A percentile compares a stretch with the other conserved stretches of the same genome.
These are phyloP conservation scores for Pristis pectinata DNA, from an alignment of 2,797 vertebrate genomes.

Conservation along the genomic window DNA sequence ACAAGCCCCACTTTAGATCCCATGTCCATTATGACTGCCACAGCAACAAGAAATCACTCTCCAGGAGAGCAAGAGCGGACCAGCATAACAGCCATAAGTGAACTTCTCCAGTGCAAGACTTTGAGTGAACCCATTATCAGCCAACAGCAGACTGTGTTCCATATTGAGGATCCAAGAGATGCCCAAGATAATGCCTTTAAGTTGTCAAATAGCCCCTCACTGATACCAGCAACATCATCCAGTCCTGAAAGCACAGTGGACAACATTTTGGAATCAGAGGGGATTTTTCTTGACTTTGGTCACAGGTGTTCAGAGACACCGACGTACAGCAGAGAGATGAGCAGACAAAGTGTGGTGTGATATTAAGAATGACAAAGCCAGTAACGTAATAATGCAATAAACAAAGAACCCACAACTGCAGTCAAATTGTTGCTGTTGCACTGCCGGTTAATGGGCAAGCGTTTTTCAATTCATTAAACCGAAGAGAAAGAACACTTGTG, in stretches of 20 bases:
- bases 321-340: slow-evolving; percentile 62
- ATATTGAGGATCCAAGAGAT: background rate
- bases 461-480: background rate
- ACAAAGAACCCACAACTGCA: background rate
- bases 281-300: slow-evolving; percentile 94
- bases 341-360: slow-evolving; percentile 80
- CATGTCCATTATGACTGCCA: slow-evolving; percentile 50
- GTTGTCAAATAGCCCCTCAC: slow-evolving; percentile 56
- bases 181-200: slow-evolving; percentile 44
- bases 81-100: background rate
- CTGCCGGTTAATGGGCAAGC: background rate
- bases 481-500: background rate
- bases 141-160: slow-evolving; percentile 50
- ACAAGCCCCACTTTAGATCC: slow-evolving; percentile 52
- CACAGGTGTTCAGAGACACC: slow-evolving; percentile 67
- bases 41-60: slow-evolving; percentile 44
- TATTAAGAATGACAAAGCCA: background rate
- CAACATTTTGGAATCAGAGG: slow-evolving; percentile 84
- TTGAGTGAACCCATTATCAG: slow-evolving; percentile 43
- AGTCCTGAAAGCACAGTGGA: slow-evolving; percentile 89
- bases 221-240: slow-evolving; percentile 71
- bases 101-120: slow-evolving; percentile 2
- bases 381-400: background rate
- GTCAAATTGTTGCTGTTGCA: background rate
- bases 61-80: slow-evolving; percentile 47